Conservation (phyloP, 2,888 invertebrate genomes). For the Ophion ventricosus region DNA sequence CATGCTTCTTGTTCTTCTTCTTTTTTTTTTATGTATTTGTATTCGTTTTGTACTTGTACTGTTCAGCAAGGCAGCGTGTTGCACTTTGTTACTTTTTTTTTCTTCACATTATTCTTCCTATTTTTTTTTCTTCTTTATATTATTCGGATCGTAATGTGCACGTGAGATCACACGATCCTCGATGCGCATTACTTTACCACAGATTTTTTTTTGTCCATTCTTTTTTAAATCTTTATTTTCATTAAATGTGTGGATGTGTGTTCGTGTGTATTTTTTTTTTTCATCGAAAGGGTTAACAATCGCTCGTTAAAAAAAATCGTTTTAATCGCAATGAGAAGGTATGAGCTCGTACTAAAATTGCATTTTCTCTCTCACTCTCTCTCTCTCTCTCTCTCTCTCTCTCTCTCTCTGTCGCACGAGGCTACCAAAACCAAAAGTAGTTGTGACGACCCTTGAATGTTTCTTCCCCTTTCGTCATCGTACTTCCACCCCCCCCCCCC, state of each 20-base stretch:
- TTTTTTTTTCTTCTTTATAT: conserved; percentile 72
- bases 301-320: conserved; percentile 25
- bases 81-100: conserved; percentile 82
- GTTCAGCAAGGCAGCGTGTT: conserved; percentile 84
- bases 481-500: not conserved
- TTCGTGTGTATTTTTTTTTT: conserved; percentile 47
- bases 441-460: conserved; percentile 43
- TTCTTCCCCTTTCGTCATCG: conserved; percentile 13
- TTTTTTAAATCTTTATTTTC: conserved; percentile 32
- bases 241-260: conserved; percentile 17
- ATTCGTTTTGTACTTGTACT: conserved; percentile 84
- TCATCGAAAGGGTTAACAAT: conserved; percentile 55
- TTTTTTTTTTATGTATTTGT: conserved; percentile 80
- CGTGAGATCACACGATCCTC: conserved; percentile 73
- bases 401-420: conserved; percentile 28
- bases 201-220: conserved; percentile 51
- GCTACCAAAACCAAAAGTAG: conserved; percentile 38
- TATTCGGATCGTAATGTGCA: conserved; percentile 80
- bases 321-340: conserved; percentile 34
- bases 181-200: conserved; percentile 59
- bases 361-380: conserved; percentile 12
- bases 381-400: conserved; percentile 2
- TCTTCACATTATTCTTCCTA: conserved; percentile 43
- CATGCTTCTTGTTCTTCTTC: conserved; percentile 71
- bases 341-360: conserved; percentile 40